phyloP scores from a whole-genome alignment of 2,888 invertebrate genomes.

The Zhuqinia jingwanae region DNA sequence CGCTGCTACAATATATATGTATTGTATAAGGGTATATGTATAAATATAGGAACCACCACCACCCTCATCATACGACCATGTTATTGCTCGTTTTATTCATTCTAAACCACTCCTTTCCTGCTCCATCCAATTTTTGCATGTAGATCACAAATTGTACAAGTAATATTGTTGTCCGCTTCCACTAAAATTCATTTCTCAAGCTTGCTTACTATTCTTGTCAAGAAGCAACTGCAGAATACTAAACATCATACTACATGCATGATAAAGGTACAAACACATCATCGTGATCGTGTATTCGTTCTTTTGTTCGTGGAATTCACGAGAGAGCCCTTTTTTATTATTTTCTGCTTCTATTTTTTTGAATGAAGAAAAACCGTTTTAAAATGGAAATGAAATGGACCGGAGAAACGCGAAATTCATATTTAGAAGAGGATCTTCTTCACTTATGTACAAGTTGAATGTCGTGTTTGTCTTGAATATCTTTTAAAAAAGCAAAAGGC shows the following conservation, averaged over 20 bases:
- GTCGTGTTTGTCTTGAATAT: not conserved
- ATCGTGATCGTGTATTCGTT: not conserved
- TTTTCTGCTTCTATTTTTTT: conserved; percentile 27
- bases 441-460: not conserved
- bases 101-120: conserved; percentile 19
- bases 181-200: conserved; percentile 43
- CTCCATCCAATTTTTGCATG: conserved; percentile 57
- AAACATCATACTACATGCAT: conserved; percentile 16
- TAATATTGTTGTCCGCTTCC: conserved; percentile 62
- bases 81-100: conserved; percentile 34
- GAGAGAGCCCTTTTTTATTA: conserved; percentile 29
- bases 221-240: conserved; percentile 37
- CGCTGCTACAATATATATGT: no score
- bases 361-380: conserved; percentile 58
- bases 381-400: conserved; percentile 68
- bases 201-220: conserved; percentile 58
- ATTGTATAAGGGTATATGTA: no score
- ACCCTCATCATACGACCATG: conserved; percentile 1
- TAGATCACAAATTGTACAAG: conserved; percentile 65
- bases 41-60: conserved; percentile 18
- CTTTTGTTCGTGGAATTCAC: conserved; percentile 17
- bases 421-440: not conserved
- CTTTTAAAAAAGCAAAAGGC: not conserved
- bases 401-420: conserved; percentile 53
- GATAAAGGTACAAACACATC: not conserved